Evolutionary conservation across 2,113 vertebrate genomes (phyloP), one percentile per base, ranked within the genome.

Genomic region (Chloroceryle aenea): DNA sequence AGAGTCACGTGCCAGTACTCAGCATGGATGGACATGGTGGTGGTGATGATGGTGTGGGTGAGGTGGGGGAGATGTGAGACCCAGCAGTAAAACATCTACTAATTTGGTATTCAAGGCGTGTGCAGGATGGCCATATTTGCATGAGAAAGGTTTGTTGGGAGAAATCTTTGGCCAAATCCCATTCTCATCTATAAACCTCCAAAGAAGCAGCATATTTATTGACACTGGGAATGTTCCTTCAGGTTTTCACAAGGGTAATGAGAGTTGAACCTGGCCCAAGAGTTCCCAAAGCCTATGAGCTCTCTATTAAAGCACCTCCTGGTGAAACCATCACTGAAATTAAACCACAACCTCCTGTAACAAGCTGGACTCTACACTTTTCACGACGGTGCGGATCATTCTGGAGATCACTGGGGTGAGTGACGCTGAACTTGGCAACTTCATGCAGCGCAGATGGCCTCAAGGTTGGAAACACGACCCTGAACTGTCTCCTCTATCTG

Each of bases 1-100:
- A 66, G 18, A 61, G 21, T 80, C 2, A 0, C 4, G 67, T 10
- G 53, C 32, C 36, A 0, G 36, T 1, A 4, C 62, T 29, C 27
- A 7, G 59, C 34, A 14, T 0, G 6, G 80, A 5, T 13, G 10
- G 30, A 10, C 2, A n/a, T 30, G 48, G 9, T 3, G 59, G 4
- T 42, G 55, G 47, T 32, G 1, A 5, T 45, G 45, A 19, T 1
- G 52, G 14, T 18, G 53, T 55, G 53, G 53, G 53, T 55, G 53
- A 10, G 0, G 4, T 1, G 52, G 19, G 29, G 85, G 64, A 52
- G 58, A 62, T 0, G 64, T 7, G 77, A 61, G 82, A 2, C 74
- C 1, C 25, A 42, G 78, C 18, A 23, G 73, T 20, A 34, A 42
- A 58, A n/a, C 4, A 0, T 4, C n/a, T 9, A 5, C 71, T 87